A percentile compares a stretch with the other conserved stretches of the same genome.
phyloP scores from a whole-genome alignment of 2,113 vertebrate genomes.

The Nannobrachium achirus region DNA sequence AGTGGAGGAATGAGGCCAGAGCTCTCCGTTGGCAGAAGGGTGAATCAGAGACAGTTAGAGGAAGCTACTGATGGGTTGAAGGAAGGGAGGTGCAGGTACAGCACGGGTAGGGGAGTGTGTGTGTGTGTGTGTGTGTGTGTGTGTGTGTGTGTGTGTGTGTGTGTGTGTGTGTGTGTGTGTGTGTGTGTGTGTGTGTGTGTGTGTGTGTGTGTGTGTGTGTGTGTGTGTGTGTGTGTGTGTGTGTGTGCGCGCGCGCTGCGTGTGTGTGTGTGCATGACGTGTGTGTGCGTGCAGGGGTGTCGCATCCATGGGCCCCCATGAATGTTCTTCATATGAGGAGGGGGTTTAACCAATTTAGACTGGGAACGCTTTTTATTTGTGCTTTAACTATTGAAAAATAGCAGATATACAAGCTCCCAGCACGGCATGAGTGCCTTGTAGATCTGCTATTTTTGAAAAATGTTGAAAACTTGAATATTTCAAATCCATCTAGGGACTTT shows the following conservation, averaged over 20 bases:
- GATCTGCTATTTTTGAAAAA: too few relatives aligned
- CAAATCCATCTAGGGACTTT: too few relatives aligned
- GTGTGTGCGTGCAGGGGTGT: too few relatives aligned
- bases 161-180: neutral
- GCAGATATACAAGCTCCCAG: too few relatives aligned
- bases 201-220: neutral
- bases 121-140: conserved; percentile 17
- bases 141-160: neutral
- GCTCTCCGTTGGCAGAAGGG: conserved; percentile 17
- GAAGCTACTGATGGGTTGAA: neutral
- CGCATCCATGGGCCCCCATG: too few relatives aligned
- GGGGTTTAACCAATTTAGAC: too few relatives aligned
- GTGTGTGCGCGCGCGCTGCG: neutral
- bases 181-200: neutral
- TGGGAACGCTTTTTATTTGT: too few relatives aligned
- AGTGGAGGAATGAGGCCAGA: conserved; percentile 22
- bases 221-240: neutral
- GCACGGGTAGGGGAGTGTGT: neutral
- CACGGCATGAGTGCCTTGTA: too few relatives aligned
- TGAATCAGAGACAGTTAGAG: conserved; percentile 16
- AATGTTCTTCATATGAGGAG: too few relatives aligned
- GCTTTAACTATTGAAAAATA: too few relatives aligned
- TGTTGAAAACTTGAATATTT: too few relatives aligned
- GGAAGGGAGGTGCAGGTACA: conserved; percentile 17
- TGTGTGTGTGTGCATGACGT: neutral